Base-by-base conservation (phyloP, 1,140 invertebrate species). In the Xylocopa sonorina region DNA sequence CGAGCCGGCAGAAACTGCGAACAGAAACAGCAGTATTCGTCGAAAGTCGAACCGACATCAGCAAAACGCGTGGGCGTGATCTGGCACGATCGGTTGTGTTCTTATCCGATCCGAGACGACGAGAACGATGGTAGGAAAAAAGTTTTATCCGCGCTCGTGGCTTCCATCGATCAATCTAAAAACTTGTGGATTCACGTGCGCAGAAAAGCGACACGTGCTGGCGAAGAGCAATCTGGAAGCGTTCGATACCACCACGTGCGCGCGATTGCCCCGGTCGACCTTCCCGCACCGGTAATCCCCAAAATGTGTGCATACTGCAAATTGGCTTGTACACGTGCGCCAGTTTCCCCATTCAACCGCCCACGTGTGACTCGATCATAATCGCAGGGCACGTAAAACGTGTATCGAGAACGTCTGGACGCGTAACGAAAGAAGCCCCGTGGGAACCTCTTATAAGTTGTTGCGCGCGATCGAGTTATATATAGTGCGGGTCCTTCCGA, bases 311-410 rank as follows among this genome's bases (percentile, higher is more conserved):
- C 43, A 21, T n/a, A 10, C 29, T 38, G 16, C 41, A 67, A 68
- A 76, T 68, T 76, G n/a, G 9, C 41, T 29, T 32, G 16, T 48
- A 57, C 63, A 68, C 63, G 53, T 48, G 74, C 63, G n/a, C n/a
- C 16, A 21, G 5, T 57, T 34, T 34, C 18, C 7, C 29, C 18
- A n/a, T 67, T 12, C 0, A 46, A 10, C 48, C 53, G 38, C 63
- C 74, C 60, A 68, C 74, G 41, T 46, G n/a, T 24, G 2, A 43
- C 29, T 16, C 16, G 46, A 27, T 57, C 21, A 32, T 43, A 51
- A 53, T 38, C 32, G 50, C 4, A 9, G 21, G 32, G 5, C 2
- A 6, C 21, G 1, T 27, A 18, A 4, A 6, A 24, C 9, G 60
- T 38, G 16, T 16, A 9, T n/a, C 10, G 12, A 7, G 24, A 34